phyloP scores from a whole-genome alignment of 2,888 invertebrate species.

The Drosophila multiciliata region DNA sequence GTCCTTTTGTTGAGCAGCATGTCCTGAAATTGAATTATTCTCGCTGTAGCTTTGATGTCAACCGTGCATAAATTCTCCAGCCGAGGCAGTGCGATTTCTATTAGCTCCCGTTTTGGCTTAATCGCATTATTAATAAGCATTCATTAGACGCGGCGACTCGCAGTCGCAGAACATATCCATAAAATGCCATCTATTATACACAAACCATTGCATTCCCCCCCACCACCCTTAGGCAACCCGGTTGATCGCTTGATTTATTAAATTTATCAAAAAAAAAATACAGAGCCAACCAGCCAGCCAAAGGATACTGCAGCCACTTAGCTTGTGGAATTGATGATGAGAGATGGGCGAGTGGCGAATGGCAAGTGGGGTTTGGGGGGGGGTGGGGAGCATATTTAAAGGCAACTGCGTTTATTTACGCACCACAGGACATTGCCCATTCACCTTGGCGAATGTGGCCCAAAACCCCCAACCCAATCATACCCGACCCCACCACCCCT shows the following conservation, averaged over 20 bases:
- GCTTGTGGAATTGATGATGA: constrained; percentile 15
- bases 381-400: constrained; percentile 57
- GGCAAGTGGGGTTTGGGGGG: background rate
- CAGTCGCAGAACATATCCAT: constrained; percentile 52
- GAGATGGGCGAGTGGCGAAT: background rate
- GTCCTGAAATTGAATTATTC: constrained; percentile 45
- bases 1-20: constrained; percentile 26
- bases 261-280: constrained; percentile 57
- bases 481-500: constrained; percentile 14
- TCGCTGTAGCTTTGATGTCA: constrained; percentile 29
- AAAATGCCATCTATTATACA: constrained; percentile 69
- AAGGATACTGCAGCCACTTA: constrained; percentile 29
- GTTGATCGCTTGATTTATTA: constrained; percentile 67
- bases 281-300: constrained; percentile 2
- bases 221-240: constrained; percentile 17
- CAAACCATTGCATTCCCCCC: constrained; percentile 64
- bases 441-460: constrained; percentile 52
- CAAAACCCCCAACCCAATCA: background rate
- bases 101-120: constrained; percentile 35
- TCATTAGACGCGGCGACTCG: constrained; percentile 54
- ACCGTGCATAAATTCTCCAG: constrained; percentile 38
- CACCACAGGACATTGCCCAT: constrained; percentile 74
- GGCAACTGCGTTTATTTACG: constrained; percentile 65
- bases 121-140: constrained; percentile 75
- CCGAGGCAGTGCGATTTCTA: constrained; percentile 19